A percentile compares a stretch with the other conserved stretches of the same genome.
Evolutionary conservation across 2,888 invertebrate genomes (phyloP).

Genomic region (Dolichomitus sp.): DNA sequence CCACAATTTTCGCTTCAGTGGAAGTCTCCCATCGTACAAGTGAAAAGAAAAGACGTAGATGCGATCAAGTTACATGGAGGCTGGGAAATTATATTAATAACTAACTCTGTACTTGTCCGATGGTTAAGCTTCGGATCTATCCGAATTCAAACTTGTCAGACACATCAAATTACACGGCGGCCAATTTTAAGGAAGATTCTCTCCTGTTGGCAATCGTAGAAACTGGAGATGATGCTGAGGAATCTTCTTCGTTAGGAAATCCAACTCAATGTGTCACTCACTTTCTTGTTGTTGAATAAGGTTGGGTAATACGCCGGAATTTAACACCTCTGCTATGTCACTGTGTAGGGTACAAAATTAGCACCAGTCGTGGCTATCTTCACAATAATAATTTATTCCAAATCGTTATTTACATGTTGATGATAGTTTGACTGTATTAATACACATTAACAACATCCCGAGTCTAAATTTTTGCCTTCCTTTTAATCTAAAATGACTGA

Average conservation of each 20-base stretch:
- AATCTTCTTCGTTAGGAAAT: neutral
- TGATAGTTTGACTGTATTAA: too few relatives aligned
- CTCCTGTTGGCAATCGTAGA: neutral
- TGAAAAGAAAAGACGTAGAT: neutral
- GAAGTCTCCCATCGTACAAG: neutral
- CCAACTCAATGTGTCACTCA: neutral
- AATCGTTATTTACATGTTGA: too few relatives aligned
- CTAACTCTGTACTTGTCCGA: neutral
- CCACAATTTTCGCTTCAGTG: neutral
- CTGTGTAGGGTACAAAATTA: neutral
- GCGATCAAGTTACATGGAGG: neutral
- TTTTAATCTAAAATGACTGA: too few relatives aligned
- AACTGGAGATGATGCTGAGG: neutral
- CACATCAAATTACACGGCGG: neutral
- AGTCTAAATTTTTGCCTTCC: too few relatives aligned
- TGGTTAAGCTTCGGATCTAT: slow-evolving; percentile 4
- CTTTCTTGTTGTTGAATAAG: neutral
- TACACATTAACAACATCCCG: too few relatives aligned
- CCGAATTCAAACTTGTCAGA: slow-evolving; percentile 37
- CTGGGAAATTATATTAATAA: neutral
- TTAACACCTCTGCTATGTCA: neutral
- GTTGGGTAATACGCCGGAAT: neutral
- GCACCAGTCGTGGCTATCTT: too few relatives aligned
- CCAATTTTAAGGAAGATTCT: slow-evolving; percentile 18
- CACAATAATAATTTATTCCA: too few relatives aligned